Conservation (phyloP, 2,113 vertebrate species). For the Amblyornis subalaris region DNA sequence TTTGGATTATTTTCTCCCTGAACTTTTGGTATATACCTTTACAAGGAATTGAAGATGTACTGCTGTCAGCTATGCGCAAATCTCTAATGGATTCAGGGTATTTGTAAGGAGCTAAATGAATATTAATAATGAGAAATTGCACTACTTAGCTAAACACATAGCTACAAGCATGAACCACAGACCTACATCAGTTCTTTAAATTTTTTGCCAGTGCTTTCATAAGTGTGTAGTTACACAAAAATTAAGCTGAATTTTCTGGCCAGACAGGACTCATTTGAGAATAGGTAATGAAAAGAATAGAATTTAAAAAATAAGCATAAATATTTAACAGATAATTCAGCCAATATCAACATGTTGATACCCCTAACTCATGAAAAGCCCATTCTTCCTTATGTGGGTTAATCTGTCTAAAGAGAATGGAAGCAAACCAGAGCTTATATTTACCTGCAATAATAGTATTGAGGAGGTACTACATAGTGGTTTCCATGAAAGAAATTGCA, state of each 20-base stretch:
- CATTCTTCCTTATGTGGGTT: not conserved
- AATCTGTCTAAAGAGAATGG: not conserved
- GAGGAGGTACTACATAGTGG: not conserved
- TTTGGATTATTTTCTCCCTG: not conserved
- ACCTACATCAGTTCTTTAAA: not conserved
- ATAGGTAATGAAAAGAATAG: not conserved
- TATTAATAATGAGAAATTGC: not conserved
- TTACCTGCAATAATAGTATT: not conserved
- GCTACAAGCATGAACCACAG: not conserved
- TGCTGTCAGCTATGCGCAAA: not conserved
- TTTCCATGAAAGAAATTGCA: not conserved
- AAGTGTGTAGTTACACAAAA: not conserved
- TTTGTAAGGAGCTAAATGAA: not conserved
- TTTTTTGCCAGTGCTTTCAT: not conserved
- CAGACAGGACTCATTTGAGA: not conserved
- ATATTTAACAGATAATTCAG: not conserved
- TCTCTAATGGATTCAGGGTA: not conserved
- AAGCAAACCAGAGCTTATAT: not conserved
- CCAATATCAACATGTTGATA: not conserved
- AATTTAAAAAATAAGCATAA: not conserved
- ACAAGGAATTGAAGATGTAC: not conserved
- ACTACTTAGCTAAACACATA: slow-evolving; percentile 1
- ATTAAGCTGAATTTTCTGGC: not conserved
- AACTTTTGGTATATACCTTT: not conserved
- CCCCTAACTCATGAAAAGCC: not conserved